phyloP scores from a whole-genome alignment of 1,140 invertebrate species.

The Maconellicoccus hirsutus region DNA sequence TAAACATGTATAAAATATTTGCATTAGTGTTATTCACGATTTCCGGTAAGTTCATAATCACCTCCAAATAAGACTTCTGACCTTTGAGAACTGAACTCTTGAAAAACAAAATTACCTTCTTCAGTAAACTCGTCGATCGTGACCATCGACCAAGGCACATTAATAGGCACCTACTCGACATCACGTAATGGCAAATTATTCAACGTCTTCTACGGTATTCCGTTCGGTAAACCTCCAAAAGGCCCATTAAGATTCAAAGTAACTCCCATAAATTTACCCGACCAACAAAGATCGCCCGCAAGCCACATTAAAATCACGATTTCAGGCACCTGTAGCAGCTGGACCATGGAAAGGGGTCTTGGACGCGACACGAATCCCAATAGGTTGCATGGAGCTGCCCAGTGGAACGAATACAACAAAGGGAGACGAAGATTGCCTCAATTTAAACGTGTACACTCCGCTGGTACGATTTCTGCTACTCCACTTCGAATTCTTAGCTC shows the following conservation, averaged over 20 bases:
- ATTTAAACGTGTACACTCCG: conserved; percentile 27
- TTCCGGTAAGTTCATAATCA: too few species aligned
- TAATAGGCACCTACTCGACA: conserved; percentile 16
- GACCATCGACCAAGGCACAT: conserved; percentile 28
- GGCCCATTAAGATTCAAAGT: conserved; percentile 26
- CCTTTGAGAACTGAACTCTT: too few species aligned
- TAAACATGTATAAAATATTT: too few species aligned
- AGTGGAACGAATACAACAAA: background rate
- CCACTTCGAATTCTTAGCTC: too few species aligned
- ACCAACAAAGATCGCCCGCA: too few species aligned
- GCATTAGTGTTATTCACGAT: too few species aligned
- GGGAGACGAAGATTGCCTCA: conserved; percentile 27
- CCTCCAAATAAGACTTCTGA: too few species aligned
- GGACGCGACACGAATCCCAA: conserved; percentile 18
- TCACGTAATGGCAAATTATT: conserved; percentile 29
- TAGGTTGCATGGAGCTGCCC: background rate
- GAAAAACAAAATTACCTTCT: too few species aligned
- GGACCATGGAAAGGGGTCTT: conserved; percentile 22
- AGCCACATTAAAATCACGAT: too few species aligned
- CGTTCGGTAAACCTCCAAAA: conserved; percentile 25
- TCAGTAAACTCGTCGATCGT: too few species aligned
- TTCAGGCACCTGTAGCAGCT: background rate
- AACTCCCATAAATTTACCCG: too few species aligned
- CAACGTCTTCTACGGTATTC: conserved; percentile 30
- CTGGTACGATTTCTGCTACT: too few species aligned